A percentile compares a stretch with the other conserved stretches of the same genome.
These are phyloP conservation scores for Quadroppia sp. DNA, from an alignment of 2,888 invertebrate genomes.

Conservation along the genomic window DNA sequence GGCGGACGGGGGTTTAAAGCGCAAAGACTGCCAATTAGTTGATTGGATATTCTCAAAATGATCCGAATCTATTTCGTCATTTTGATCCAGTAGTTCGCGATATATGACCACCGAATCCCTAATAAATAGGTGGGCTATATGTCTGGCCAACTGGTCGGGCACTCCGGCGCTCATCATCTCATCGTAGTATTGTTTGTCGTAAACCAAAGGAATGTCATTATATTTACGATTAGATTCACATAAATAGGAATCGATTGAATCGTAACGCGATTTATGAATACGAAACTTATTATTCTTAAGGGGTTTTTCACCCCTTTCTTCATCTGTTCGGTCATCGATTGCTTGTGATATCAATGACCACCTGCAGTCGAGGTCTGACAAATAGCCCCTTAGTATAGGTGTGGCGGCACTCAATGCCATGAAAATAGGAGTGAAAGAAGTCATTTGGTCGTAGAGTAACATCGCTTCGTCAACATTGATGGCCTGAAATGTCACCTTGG, in stretches of 20 bases:
- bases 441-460: constrained; percentile 91
- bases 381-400: constrained; percentile 84
- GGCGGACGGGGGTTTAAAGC: constrained; percentile 98
- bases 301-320: constrained; percentile 63
- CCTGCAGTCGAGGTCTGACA: constrained; percentile 93
- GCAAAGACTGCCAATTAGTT: constrained; percentile 99
- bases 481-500: constrained; percentile 93
- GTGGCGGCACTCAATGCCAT: constrained; percentile 94
- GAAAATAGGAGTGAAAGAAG: constrained; percentile 95
- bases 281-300: constrained; percentile 59
- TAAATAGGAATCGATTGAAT: constrained; percentile 94
- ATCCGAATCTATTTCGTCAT: constrained; percentile 88
- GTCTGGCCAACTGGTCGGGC: constrained; percentile 86
- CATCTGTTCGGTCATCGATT: constrained; percentile 88
- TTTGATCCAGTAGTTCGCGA: constrained; percentile 88
- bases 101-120: constrained; percentile 92
- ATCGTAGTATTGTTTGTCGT: constrained; percentile 75
- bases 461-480: constrained; percentile 94
- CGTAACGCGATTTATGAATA: constrained; percentile 89
- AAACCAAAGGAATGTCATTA: constrained; percentile 87
- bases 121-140: constrained; percentile 96
- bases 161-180: constrained; percentile 77
- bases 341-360: constrained; percentile 96
- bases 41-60: constrained; percentile 99
- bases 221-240: constrained; percentile 81